Evolutionary conservation across 2,888 invertebrate genomes (phyloP), one percentile per base, ranked within the genome.

Genomic region (Sisyra terminalis): DNA sequence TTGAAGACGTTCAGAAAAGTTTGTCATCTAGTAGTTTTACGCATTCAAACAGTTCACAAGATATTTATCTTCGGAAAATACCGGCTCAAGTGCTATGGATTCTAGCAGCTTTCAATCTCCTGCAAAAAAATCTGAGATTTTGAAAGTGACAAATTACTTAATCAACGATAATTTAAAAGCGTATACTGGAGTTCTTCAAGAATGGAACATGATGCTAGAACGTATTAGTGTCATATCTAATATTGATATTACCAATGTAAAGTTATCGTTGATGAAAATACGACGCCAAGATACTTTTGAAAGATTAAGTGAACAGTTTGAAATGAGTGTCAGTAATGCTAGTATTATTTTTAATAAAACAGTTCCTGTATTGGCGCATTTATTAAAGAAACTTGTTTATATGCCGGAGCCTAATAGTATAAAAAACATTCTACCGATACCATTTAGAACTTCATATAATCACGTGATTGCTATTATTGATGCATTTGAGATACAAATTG

Each of bases 221-320:
- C 37, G 31, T 44, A 44, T 44, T 16, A 44, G 45, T 37, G 16
- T 38, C 8, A 40, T 37, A 44, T 29, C 40, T 36, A 41, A 38
- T 16, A 43, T 40, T 7, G 34, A 32, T 44, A 44, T 31, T 16
- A 32, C 35, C 9, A 43, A 44, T 40, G 43, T 46, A 38, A 41
- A 46, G 37, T 35, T 40, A 41, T 41, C 40, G 2, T 32, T 47
- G 18, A 44, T 44, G 40, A 46, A 47, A 42, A 47, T 47, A 13
- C 44, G 42, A 43, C 40, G 44, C 11, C 44, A 47, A 38, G 41
- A 47, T 44, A 46, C 47, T 16, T 47, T 47, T 38, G 43, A 46
- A 36, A 42, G 47, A 37, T 43, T 47, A 16, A 39, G 40, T 29
- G 44, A 47, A 15, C 44, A 47, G 29, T 47, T 47, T 24, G 41